These are phyloP conservation scores for Ectemnius cavifrons DNA, from an alignment of 2,888 invertebrate genomes.

Conservation along the genomic window DNA sequence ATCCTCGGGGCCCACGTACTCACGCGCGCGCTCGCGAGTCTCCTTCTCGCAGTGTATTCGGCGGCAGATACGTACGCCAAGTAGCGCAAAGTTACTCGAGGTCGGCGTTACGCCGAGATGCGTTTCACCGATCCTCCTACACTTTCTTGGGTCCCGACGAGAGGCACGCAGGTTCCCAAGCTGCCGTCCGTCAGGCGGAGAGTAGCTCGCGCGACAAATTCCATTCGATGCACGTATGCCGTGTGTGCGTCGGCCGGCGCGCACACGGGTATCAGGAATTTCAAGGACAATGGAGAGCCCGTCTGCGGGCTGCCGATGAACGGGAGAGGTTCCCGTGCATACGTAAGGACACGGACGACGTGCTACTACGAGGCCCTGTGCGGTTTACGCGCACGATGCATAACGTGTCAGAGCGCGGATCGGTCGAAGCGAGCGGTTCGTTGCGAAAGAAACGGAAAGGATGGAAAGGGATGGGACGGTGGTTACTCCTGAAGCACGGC, in stretches of 20 bases:
- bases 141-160: neutral
- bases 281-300: conserved; percentile 46
- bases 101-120: neutral
- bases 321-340: neutral
- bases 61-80: no score
- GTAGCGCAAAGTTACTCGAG: neutral
- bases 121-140: neutral
- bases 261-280: conserved; percentile 49
- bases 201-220: conserved; percentile 8
- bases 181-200: neutral
- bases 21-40: conserved; percentile 15
- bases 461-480: neutral
- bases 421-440: neutral
- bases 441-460: conserved; percentile 8
- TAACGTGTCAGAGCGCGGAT: neutral
- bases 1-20: neutral
- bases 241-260: conserved; percentile 14
- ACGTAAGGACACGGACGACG: conserved; percentile 22
- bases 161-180: conserved; percentile 1
- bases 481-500: neutral
- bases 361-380: neutral
- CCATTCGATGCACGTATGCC: conserved; percentile 7
- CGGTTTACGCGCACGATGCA: conserved; percentile 1
- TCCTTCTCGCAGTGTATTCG: no score
- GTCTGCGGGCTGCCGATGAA: conserved; percentile 22